Evolutionary conservation across 2,888 invertebrate species (phyloP), one percentile per base, ranked within the genome.

Genomic region (Dendrolimus houi): DNA sequence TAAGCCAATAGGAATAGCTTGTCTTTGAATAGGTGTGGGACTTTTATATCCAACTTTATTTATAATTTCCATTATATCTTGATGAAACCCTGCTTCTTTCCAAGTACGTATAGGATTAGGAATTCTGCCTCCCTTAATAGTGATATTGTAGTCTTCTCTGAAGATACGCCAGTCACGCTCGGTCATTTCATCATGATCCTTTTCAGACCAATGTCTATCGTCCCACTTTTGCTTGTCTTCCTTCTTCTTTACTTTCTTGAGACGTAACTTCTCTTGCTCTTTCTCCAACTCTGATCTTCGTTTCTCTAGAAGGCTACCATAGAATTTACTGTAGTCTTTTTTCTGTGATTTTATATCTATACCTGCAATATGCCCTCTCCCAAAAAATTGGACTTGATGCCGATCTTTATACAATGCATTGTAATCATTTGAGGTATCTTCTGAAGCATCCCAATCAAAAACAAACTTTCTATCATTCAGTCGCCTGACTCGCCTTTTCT

Each of bases 151-250:
- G 87, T 99, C 99, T 85, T 99, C 99, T 64, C 99, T 93, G 82
- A 99, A 99, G 72, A 99, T 99, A 83, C 99, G 94, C 99, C 99
- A 99, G 91, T 99, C 99, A 71, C 99, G 93, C 81, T 99, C 99
- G 0, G 97, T 97, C 99, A 99, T 99, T 84, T 99, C 98, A 56
- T 95, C 94, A 0, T 95, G 87, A 9, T 94, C 94, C 81, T 99
- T 99, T 74, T 99, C 98, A 6, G 97, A 96, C 99, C 99, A 99
- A 83, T 99, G 99, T 7, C 99, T 93, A 80, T 99, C 99, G 83
- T 99, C 99, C 97, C 98, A 99, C 74, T 97, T 96, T 77, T 98
- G 98, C 86, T 99, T 99, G 65, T 99, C 99, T 88, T 99, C 99
- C 82, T 97, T 97, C 73, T 96, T 95, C 69, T 97, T 96, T 0